phyloP scores from a whole-genome alignment of 2,797 vertebrate species.

The Poecile montanus region DNA sequence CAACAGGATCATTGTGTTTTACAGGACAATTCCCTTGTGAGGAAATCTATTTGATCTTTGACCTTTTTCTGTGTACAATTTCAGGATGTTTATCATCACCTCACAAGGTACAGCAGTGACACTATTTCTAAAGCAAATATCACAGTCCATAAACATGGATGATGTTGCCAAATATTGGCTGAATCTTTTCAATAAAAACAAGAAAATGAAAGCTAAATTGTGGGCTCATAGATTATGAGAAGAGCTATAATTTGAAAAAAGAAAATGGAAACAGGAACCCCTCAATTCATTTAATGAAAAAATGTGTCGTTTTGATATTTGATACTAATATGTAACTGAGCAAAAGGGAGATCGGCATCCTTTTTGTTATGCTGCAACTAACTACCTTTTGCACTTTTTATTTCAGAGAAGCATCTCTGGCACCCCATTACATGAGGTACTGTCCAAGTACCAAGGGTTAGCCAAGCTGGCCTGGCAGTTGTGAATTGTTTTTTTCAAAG shows the following conservation, averaged over 20 bases:
- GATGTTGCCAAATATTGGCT: neutral
- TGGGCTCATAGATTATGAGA: neutral
- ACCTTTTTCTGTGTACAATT: constrained; percentile 6
- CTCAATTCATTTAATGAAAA: neutral
- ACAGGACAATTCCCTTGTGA: constrained; percentile 5
- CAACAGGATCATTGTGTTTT: neutral
- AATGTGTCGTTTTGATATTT: neutral
- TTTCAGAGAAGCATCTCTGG: neutral
- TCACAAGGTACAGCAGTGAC: neutral
- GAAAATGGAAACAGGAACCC: neutral
- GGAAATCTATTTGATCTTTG: constrained; percentile 51
- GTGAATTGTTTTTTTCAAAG: neutral
- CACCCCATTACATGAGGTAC: neutral
- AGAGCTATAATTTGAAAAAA: neutral
- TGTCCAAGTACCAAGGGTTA: neutral
- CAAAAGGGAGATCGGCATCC: neutral
- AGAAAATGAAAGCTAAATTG: neutral
- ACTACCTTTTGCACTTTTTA: neutral
- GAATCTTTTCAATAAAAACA: neutral
- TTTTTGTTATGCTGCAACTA: neutral
- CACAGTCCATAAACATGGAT: neutral
- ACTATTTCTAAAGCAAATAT: constrained; percentile 2
- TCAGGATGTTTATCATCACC: constrained; percentile 41
- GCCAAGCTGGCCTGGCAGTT: neutral
- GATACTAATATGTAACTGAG: neutral